Evolutionary conservation across 2,797 vertebrate species (phyloP).

Genomic region (Gallirallus australis): DNA sequence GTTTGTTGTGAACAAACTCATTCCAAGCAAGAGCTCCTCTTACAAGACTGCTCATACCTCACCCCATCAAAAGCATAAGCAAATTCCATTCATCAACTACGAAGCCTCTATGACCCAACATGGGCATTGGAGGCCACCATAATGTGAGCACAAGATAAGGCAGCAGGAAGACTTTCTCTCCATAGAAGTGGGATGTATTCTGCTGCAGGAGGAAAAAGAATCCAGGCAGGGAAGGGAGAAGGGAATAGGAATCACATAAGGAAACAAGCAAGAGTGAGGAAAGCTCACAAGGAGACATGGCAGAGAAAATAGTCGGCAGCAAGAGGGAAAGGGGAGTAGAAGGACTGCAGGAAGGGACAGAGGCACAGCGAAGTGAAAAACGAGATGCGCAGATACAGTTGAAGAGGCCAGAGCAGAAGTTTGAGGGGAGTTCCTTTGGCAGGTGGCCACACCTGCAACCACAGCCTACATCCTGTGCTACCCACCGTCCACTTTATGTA

Average conservation of each 20-base stretch:
- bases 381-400: accelerated
- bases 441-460: not conserved
- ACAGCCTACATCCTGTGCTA: not conserved
- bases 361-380: not conserved
- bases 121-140: not conserved
- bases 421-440: not conserved
- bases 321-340: not conserved
- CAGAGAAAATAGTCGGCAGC: not conserved
- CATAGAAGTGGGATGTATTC: not conserved
- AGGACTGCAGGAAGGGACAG: not conserved
- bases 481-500: not conserved
- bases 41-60: not conserved
- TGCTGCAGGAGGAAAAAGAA: not conserved
- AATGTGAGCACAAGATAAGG: not conserved
- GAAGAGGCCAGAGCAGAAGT: not conserved
- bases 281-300: accelerated
- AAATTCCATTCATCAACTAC: not conserved
- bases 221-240: not conserved
- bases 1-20: not conserved
- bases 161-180: not conserved
- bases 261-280: not conserved
- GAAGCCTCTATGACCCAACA: not conserved
- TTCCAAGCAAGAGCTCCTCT: not conserved
- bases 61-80: not conserved
- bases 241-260: not conserved